Evolutionary conservation across 2,888 invertebrate species (phyloP).

Genomic region (Andrena flavipes): DNA sequence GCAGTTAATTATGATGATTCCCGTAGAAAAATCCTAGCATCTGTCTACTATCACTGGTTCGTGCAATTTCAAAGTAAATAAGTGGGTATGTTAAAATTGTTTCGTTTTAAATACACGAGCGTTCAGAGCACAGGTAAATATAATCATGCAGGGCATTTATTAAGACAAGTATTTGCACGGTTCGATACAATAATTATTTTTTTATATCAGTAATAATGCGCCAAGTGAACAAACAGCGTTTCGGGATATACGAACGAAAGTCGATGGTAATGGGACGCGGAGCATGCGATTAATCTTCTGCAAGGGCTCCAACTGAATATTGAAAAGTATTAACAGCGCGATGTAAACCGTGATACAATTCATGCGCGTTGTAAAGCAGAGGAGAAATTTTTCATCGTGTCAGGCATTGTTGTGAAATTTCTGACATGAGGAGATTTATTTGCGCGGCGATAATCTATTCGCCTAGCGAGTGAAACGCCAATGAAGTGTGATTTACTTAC

Average conservation of each 20-base stretch:
- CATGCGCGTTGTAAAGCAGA: not conserved
- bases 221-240: conserved; percentile 5
- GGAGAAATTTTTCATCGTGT: conserved; percentile 48
- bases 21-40: too few species aligned
- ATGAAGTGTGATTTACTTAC: conserved; percentile 46
- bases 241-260: not conserved
- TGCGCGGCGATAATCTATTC: not conserved
- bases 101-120: too few species aligned
- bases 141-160: not conserved
- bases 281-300: conserved; percentile 14
- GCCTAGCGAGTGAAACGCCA: not conserved
- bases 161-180: not conserved
- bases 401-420: conserved; percentile 66
- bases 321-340: not conserved
- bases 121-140: not conserved
- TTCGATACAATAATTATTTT: not conserved
- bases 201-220: not conserved
- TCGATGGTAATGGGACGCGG: not conserved
- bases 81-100: too few species aligned
- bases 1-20: too few species aligned
- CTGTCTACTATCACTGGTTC: too few species aligned
- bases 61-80: too few species aligned
- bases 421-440: conserved; percentile 59
- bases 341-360: not conserved
- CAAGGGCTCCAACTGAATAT: not conserved